Evolutionary conservation across 1,140 invertebrate genomes (phyloP).

Genomic region (Drosophila quadrilineata): DNA sequence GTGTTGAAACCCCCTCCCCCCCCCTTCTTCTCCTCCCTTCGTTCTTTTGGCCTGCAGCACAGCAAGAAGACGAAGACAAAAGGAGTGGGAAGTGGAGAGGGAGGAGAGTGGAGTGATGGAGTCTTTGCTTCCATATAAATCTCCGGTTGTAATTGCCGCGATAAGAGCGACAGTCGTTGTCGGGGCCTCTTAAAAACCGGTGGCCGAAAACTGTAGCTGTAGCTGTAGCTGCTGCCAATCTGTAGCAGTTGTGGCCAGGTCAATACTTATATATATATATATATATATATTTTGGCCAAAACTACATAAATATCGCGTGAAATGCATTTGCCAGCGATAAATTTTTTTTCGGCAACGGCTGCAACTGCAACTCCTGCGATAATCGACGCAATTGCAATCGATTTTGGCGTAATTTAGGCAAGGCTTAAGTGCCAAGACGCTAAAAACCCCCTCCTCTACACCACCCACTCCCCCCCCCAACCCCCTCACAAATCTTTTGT

Average conservation of each 20-base stretch:
- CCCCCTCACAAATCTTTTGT: too few species aligned
- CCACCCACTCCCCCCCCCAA: too few species aligned
- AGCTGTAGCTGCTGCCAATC: conserved; percentile 27
- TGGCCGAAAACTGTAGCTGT: conserved; percentile 49
- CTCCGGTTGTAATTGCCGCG: conserved; percentile 74
- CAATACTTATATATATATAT: conserved; percentile 26
- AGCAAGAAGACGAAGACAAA: not conserved
- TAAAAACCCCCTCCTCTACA: too few species aligned
- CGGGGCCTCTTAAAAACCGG: conserved; percentile 72
- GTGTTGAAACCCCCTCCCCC: too few species aligned
- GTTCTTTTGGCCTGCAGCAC: not conserved
- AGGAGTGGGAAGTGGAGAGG: not conserved
- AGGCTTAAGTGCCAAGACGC: conserved; percentile 60
- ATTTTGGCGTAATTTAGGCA: conserved; percentile 78
- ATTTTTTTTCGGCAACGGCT: conserved; percentile 66
- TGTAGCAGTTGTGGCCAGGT: conserved; percentile 45
- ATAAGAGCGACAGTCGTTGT: conserved; percentile 63
- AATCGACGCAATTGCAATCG: conserved; percentile 79
- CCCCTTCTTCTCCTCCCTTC: too few species aligned
- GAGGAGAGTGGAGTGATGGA: not conserved
- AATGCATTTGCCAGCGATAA: conserved; percentile 75
- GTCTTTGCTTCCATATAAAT: conserved; percentile 55
- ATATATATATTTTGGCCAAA: conserved; percentile 44
- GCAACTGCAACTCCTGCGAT: conserved; percentile 52
- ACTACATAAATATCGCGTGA: conserved; percentile 78